phyloP scores from a whole-genome alignment of 2,797 vertebrate genomes.

The Xerus rutilus region DNA sequence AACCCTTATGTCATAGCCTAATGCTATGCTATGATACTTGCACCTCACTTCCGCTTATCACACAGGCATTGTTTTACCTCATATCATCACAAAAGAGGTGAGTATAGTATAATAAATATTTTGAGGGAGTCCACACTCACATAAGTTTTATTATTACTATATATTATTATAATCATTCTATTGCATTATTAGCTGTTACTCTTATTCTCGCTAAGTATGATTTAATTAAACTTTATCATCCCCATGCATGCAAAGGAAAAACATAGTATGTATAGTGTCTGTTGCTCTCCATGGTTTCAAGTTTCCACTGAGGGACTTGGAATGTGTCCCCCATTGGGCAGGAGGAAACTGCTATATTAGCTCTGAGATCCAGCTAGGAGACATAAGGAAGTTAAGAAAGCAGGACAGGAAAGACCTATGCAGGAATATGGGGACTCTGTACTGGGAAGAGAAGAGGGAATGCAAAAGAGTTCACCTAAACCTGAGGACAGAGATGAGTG shows the following conservation, averaged over 20 bases:
- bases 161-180: background rate
- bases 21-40: background rate
- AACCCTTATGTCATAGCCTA: background rate
- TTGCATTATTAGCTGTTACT: background rate
- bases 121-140: background rate
- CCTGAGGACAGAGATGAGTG: background rate
- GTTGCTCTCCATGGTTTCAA: background rate
- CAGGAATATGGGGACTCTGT: background rate
- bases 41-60: background rate
- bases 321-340: background rate
- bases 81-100: background rate
- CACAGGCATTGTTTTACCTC: background rate
- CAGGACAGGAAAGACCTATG: background rate
- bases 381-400: background rate
- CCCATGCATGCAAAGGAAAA: background rate
- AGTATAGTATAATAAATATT: background rate
- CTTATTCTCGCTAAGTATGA: background rate
- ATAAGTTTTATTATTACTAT: background rate
- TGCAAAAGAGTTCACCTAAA: background rate
- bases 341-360: background rate
- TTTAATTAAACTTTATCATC: background rate
- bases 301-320: background rate
- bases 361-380: background rate
- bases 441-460: background rate
- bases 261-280: background rate